Evolutionary conservation across 2,113 vertebrate species (phyloP), one percentile per base, ranked within the genome.

Genomic region (Colaptes auratus): DNA sequence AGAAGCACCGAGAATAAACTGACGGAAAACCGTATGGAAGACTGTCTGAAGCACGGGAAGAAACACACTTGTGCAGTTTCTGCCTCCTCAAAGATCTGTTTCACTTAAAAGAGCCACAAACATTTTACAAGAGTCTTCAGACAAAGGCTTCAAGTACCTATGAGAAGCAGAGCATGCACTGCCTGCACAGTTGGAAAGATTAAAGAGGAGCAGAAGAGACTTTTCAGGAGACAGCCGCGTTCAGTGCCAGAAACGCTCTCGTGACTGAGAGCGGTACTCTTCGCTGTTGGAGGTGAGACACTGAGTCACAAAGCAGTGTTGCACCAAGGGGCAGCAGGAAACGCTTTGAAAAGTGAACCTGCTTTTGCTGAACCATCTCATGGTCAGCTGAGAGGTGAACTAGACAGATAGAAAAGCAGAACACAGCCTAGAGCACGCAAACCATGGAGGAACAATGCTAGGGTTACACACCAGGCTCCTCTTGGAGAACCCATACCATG

Each of bases 361-460:
- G 15, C 0, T 1, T 66, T 89, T 80, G 30, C 59, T 61, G 23
- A 82, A 35, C 27, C 8, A n/a, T 24, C 59, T 70, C 1, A 0
- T 10, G 55, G 44, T 76, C 50, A 50, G 20, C 75, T 85, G 74
- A 39, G 80, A 60, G 20, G 23, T 58, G 71, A 72, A 46, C 33
- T 11, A 69, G 48, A 35, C 4, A 71, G 59, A 11, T 0, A n/a
- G 55, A 69, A 85, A 76, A 66, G 64, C 44, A 82, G 55, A 50
- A 58, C 39, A 50, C n/a, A 76, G 25, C 67, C 71, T 82, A 4
- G 1, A 39, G n/a, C 8, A 7, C 3, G 42, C 35, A 73, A 85
- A 36, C 27, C 7, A 0, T 56, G 52, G 27, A 79, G 78, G n/a
- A 61, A 30, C 50, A 69, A 30, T 4, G 12, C 4, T 31, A 65